phyloP scores from a whole-genome alignment of 2,797 vertebrate genomes.

The Gadopsis bispinosus region DNA sequence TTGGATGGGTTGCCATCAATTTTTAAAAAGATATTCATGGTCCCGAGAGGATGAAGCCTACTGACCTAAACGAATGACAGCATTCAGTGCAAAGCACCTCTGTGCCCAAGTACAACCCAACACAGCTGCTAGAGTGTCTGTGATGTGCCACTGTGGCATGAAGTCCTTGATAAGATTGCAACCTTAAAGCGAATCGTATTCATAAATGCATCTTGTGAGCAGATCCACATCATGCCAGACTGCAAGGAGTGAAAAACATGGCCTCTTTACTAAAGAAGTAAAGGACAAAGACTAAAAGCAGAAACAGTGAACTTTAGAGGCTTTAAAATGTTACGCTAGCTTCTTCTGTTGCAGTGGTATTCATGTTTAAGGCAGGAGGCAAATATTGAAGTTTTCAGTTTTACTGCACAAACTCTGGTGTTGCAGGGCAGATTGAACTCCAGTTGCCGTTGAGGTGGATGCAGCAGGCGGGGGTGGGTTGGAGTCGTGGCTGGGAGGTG shows the following conservation, averaged over 20 bases:
- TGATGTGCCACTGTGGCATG: neutral
- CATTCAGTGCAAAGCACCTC: neutral
- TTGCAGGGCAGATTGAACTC: constrained; percentile 41
- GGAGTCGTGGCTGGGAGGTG: constrained; percentile 26
- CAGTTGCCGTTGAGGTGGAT: neutral
- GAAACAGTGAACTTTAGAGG: constrained; percentile 3
- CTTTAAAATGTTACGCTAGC: constrained; percentile 20
- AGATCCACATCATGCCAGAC: constrained; percentile 1
- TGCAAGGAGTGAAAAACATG: constrained; percentile 19
- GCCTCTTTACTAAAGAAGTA: neutral
- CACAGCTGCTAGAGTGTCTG: neutral
- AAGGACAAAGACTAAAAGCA: constrained; percentile 33
- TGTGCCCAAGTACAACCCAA: neutral
- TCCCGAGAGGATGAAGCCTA: neutral
- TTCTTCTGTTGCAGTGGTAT: constrained; percentile 11
- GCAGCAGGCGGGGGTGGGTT: constrained; percentile 21
- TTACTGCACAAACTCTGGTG: neutral
- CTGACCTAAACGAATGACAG: neutral
- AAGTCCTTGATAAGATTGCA: neutral
- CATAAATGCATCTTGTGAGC: neutral
- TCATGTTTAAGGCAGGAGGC: constrained; percentile 11
- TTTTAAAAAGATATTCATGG: neutral
- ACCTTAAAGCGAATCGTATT: neutral
- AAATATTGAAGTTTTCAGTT: constrained; percentile 14
- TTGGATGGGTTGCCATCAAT: neutral